Evolutionary conservation across 2,797 vertebrate species (phyloP), one percentile per base, ranked within the genome.

Genomic region (Crocodylus rhombifer): DNA sequence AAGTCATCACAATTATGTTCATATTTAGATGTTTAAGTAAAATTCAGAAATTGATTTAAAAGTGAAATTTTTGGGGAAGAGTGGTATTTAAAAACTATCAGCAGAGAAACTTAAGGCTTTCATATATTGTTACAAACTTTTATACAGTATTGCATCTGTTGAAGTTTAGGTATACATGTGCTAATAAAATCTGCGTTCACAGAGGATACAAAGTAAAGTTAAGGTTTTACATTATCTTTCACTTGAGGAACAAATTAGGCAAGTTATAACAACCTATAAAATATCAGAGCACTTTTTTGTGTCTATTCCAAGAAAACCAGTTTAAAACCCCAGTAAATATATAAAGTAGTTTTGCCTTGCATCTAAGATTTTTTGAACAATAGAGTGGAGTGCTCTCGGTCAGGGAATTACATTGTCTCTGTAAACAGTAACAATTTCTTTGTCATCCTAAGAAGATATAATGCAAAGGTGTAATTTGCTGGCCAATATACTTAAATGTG

Each of bases 401-500:
- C 76, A 78, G 67, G 82, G 75, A 91, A 7, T 69, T 25, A 36
- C 67, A 20, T 30, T 12, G 2, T 90, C 85, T 95, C 84, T 2
- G 0, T 21, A 62, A 93, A 75, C 90, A 84, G 58, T 13, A 62
- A 25, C 76, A 81, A 75, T 64, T 84, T 88, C 94, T 95, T 79
- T 91, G 77, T 91, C 92, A 65, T 84, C 26, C 67, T 63, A 18
- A 58, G 83, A 94, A 92, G 88, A 79, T 62, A 71, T 77, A 94
- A 77, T 58, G 80, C 85, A 63, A 75, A 74, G 63, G 77, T 91
- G 81, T 61, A 73, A 77, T 36, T 80, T 86, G 64, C 83, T 92
- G 83, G 79, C 74, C 92, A 77, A 26, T 92, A 4, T 86, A 58
- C 92, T 96, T 89, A 91, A 94, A 94, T 86, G 82, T 21, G 77